Conservation (phyloP, 2,888 invertebrate genomes). For the Megamerina dolium region DNA sequence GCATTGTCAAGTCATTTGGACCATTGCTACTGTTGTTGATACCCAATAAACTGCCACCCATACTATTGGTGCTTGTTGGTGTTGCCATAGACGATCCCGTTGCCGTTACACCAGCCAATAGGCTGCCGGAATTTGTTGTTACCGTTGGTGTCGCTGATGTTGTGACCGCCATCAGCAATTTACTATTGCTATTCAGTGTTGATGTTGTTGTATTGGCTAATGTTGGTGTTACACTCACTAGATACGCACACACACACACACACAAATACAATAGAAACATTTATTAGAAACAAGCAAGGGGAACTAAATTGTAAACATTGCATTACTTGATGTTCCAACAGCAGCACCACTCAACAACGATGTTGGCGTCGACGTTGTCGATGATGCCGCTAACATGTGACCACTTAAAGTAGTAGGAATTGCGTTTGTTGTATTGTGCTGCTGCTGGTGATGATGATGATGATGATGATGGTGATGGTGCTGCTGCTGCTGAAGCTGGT, state of each 20-base stretch:
- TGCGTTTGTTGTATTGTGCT: slow-evolving; percentile 15
- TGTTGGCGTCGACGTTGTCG: slow-evolving; percentile 8
- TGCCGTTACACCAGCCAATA: slow-evolving; percentile 22
- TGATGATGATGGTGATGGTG: too few relatives aligned
- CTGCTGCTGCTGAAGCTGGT: too few relatives aligned
- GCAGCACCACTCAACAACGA: slow-evolving; percentile 13
- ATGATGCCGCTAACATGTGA: slow-evolving; percentile 11
- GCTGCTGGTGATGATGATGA: slow-evolving; percentile 13
- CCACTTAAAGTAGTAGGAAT: slow-evolving; percentile 10
- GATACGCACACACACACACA: too few relatives aligned
- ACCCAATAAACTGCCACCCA: slow-evolving; percentile 20
- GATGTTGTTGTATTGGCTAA: slow-evolving; percentile 24
- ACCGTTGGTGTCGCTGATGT: slow-evolving; percentile 27
- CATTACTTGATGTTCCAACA: slow-evolving; percentile 5
- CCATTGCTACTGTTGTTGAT: slow-evolving; percentile 28
- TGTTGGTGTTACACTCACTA: slow-evolving; percentile 26
- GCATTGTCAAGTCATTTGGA: slow-evolving; percentile 38
- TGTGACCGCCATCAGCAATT: slow-evolving; percentile 19
- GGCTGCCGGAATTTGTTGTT: too few relatives aligned
- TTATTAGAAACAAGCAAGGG: too few relatives aligned
- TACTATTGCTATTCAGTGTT: slow-evolving; percentile 22
- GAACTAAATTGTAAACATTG: too few relatives aligned
- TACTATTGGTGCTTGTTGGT: slow-evolving; percentile 25
- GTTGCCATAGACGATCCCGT: slow-evolving; percentile 33
- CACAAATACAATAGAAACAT: too few relatives aligned